A percentile compares a stretch with the other conserved stretches of the same genome.
phyloP scores from a whole-genome alignment of 2,797 vertebrate species.

The Characodon lateralis region DNA sequence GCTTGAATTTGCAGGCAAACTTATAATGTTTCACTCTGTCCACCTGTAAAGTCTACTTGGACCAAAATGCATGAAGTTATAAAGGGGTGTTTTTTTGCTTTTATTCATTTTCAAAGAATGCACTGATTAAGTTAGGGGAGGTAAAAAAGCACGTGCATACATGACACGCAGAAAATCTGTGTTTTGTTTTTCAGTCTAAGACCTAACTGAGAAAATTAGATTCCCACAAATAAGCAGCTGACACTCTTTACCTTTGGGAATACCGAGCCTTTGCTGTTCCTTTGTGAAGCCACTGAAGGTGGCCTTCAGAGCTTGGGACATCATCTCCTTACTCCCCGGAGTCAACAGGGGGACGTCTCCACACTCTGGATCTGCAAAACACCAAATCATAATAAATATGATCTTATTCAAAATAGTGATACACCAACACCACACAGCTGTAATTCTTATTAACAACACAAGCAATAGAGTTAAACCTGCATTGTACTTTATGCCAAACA shows the following conservation, averaged over 20 bases:
- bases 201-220: conserved; percentile 10
- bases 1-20: conserved; percentile 51
- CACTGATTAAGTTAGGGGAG: not conserved
- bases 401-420: not conserved
- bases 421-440: conserved; percentile 1
- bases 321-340: conserved; percentile 99
- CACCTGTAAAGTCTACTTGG: conserved; percentile 37
- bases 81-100: not conserved
- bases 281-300: conserved; percentile 98
- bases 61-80: conserved; percentile 27
- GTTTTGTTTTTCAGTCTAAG: not conserved
- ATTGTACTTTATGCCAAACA: conserved; percentile 28
- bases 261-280: conserved; percentile 94
- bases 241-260: conserved; percentile 90
- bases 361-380: conserved; percentile 92
- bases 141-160: not conserved
- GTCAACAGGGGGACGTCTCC: conserved; percentile 95
- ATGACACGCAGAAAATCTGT: conserved; percentile 3
- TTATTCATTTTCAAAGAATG: not conserved
- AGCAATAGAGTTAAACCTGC: not conserved
- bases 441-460: conserved; percentile 6
- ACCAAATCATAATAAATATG: conserved; percentile 26
- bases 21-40: conserved; percentile 52
- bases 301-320: conserved; percentile 97
- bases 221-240: conserved; percentile 14